phyloP scores from a whole-genome alignment of 1,140 invertebrate species.

The Orussus abietinus region DNA sequence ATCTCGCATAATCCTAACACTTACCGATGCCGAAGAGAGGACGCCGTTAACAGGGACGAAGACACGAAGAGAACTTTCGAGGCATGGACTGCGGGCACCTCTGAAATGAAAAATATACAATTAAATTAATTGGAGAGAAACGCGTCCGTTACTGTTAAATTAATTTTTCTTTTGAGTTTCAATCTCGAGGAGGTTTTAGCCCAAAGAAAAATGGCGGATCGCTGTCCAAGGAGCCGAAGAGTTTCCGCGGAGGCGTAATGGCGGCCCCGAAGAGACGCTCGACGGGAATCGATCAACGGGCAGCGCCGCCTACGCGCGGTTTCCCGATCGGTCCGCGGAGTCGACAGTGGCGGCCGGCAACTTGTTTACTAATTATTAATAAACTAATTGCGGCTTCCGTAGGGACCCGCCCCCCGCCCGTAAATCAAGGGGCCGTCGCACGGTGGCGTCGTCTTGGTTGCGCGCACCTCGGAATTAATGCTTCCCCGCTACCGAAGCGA shows the following conservation, averaged over 20 bases:
- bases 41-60: no score
- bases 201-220: no score
- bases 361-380: slow-evolving; percentile 45
- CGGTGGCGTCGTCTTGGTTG: background rate
- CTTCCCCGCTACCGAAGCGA: no score
- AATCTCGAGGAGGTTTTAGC: no score
- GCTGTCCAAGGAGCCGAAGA: slow-evolving; percentile 3
- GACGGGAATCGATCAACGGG: background rate
- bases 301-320: slow-evolving; percentile 11
- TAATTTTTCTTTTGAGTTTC: no score
- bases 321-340: slow-evolving; percentile 11
- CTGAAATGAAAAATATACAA: background rate
- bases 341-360: slow-evolving; percentile 8
- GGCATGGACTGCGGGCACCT: no score
- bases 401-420: slow-evolving; percentile 42
- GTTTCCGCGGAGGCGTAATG: background rate
- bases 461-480: no score
- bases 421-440: slow-evolving; percentile 42
- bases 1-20: no score
- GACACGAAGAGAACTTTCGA: no score
- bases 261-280: background rate
- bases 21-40: no score
- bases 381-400: slow-evolving; percentile 52
- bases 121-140: background rate
- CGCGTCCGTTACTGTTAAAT: background rate